Percentiles rank a stretch among this genome's conserved stretches.
Conservation (phyloP, 2,797 vertebrate genomes). For the Tokudaia tokunoshimensis region DNA sequence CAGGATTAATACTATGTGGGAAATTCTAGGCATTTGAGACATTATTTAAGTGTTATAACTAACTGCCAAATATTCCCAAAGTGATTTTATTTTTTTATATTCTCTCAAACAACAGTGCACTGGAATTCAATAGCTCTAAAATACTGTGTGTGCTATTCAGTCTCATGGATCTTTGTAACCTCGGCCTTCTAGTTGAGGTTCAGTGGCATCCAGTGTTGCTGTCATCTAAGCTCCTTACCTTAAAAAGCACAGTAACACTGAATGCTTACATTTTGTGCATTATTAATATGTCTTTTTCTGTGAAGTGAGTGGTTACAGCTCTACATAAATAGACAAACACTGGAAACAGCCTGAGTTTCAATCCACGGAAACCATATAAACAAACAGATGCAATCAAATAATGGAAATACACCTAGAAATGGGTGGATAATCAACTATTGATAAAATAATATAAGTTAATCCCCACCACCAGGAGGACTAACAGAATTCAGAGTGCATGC, state of each 20-base stretch:
- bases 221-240: neutral
- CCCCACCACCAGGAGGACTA: neutral
- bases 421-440: neutral
- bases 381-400: neutral
- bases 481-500: neutral
- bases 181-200: neutral
- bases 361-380: neutral
- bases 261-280: too few species aligned
- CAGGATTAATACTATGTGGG: neutral
- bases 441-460: neutral
- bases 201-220: neutral
- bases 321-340: neutral
- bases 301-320: neutral
- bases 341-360: neutral
- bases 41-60: neutral
- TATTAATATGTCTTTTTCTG: neutral
- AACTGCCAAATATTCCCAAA: neutral
- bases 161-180: neutral
- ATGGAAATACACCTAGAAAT: neutral
- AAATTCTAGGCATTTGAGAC: neutral
- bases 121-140: neutral
- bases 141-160: neutral
- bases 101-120: neutral
- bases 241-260: neutral
- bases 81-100: neutral